These are phyloP conservation scores for Paralvinella palmiformis DNA, from an alignment of 1,140 invertebrate species.

Conservation along the genomic window DNA sequence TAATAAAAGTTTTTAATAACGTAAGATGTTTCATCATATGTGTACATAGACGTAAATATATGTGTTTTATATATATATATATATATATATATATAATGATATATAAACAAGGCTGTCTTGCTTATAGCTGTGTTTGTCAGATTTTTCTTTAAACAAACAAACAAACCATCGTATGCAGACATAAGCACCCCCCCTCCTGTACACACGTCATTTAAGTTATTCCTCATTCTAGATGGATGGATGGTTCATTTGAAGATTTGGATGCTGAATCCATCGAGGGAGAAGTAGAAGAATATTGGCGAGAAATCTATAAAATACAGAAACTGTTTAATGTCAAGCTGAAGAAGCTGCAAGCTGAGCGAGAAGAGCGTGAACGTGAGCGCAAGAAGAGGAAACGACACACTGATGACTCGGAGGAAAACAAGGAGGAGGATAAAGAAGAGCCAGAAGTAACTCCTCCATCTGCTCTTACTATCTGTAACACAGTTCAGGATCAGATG, in stretches of 20 bases:
- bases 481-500: conserved; percentile 58
- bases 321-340: conserved; percentile 72
- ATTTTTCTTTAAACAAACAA: too few relatives aligned
- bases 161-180: too few relatives aligned
- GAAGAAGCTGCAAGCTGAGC: conserved; percentile 44
- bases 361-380: conserved; percentile 42
- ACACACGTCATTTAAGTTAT: not conserved
- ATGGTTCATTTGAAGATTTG: conserved; percentile 81
- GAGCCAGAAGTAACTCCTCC: conserved; percentile 35
- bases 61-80: too few relatives aligned
- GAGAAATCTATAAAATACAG: conserved; percentile 69
- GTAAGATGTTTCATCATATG: too few relatives aligned
- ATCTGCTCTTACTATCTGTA: conserved; percentile 40
- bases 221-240: conserved; percentile 63
- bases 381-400: conserved; percentile 51
- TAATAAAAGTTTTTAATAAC: too few relatives aligned
- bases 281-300: conserved; percentile 44
- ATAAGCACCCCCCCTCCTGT: too few relatives aligned
- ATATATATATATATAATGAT: too few relatives aligned
- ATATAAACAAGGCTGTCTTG: too few relatives aligned
- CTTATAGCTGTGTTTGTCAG: too few relatives aligned
- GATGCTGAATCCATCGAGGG: conserved; percentile 54
- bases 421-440: conserved; percentile 33
- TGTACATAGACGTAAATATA: too few relatives aligned
- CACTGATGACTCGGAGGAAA: conserved; percentile 60